Percentiles rank a stretch among this genome's conserved stretches.
Conservation (phyloP, 1,140 invertebrate genomes). For the Idris sp. region DNA sequence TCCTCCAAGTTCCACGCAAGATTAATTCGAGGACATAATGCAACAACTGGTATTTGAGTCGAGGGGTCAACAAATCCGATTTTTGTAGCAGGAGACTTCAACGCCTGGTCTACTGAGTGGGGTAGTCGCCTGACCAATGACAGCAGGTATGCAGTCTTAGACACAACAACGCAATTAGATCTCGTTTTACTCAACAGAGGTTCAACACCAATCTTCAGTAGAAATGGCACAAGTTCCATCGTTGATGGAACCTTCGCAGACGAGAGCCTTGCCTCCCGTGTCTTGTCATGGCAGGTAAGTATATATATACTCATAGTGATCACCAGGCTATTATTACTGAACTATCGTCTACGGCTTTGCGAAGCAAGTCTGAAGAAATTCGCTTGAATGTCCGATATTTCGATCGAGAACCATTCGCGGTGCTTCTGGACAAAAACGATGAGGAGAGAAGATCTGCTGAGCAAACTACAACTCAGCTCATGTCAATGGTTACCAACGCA, state of each 20-base stretch:
- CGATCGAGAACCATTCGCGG: background rate
- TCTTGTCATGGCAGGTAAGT: constrained; percentile 6
- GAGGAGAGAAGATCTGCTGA: background rate
- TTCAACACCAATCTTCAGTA: background rate
- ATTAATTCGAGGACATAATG: no score
- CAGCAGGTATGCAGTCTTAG: background rate
- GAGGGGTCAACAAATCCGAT: background rate
- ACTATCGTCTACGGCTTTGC: no score
- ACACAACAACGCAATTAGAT: background rate
- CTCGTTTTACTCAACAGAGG: background rate
- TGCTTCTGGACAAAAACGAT: constrained; percentile 8
- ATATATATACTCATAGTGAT: constrained; percentile 9
- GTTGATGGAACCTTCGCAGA: background rate
- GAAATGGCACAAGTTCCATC: constrained; percentile 5
- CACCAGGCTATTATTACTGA: constrained; percentile 13
- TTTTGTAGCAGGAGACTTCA: constrained; percentile 39
- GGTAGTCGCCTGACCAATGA: background rate
- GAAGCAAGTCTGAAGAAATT: background rate
- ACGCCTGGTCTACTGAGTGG: constrained; percentile 30
- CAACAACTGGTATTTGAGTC: no score
- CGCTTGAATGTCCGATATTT: constrained; percentile 9
- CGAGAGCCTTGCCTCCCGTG: background rate
- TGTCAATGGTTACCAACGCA: no score
- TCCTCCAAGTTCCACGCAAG: no score
- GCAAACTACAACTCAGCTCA: background rate